Evolutionary conservation across 2,888 invertebrate genomes (phyloP), one percentile per base, ranked within the genome.

Genomic region (Caenorhabditis macrosperma): DNA sequence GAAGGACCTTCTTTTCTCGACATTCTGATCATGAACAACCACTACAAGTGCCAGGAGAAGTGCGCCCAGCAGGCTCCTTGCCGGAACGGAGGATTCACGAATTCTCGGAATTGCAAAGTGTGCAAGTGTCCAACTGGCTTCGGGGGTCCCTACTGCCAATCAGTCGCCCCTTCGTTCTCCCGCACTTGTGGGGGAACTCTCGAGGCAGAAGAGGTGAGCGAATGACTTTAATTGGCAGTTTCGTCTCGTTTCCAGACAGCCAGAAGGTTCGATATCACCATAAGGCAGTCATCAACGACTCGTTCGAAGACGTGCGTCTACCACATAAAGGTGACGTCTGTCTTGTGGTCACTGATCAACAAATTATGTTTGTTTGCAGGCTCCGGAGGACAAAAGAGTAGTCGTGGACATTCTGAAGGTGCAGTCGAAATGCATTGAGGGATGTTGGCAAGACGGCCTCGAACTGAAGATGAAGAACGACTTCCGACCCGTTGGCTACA

Each of bases 91-190:
- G 86, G 86, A 7, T 84, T 81, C 35, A 79, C 76, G 0, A 78
- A 86, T 59, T 77, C 85, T 1, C 61, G 83, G 15, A 81, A 75
- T 24, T 86, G 86, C 64, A 68, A 54, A 35, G 26, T 50, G 9
- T 86, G 86, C 78, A 86, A 86, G 67, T 86, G 86, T 74, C 86
- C 85, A 4, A 60, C 74, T 63, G 86, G 86, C 10, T 86, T 83
- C 33, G 82, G 82, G 9, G 86, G 86, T 5, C 28, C 48, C 9
- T 64, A 38, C 20, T 86, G 86, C 68, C 79, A 84, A n/a, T 50
- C 41, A 9, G 71, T 85, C 1, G 75, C 79, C 38, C 48, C 76
- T 7, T 85, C 85, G 0, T 85, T 84, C 50, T 81, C 84, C 1
- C 74, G 35, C 20, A 52, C 63, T 12, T 86, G 86, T 77, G 86